phyloP scores from a whole-genome alignment of 2,113 vertebrate species.

The Octodon degus region DNA sequence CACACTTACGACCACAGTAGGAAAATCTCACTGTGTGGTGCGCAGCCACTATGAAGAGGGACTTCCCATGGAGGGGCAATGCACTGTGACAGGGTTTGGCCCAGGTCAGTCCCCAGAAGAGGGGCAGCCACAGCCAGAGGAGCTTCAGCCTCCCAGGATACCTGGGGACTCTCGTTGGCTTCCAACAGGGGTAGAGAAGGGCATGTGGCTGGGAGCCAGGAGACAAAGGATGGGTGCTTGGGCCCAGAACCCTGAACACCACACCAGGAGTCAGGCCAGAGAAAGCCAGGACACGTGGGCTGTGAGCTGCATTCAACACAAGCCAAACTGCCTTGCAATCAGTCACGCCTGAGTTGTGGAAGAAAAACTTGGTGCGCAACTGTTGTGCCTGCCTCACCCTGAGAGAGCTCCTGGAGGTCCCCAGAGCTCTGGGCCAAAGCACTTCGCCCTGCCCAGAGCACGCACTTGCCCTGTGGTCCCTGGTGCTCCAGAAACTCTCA shows the following conservation, averaged over 20 bases:
- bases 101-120: neutral
- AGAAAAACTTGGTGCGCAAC: neutral
- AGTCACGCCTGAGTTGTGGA: neutral
- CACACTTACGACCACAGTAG: no score
- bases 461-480: neutral
- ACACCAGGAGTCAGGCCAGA: neutral
- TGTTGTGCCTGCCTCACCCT: neutral
- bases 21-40: no score
- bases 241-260: neutral
- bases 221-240: neutral
- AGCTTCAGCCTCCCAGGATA: neutral
- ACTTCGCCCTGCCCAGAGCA: neutral
- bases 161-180: neutral
- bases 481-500: neutral
- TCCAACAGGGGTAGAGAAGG: neutral
- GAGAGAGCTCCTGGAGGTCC: neutral
- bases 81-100: neutral
- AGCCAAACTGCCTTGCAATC: neutral
- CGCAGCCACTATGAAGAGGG: neutral
- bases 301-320: neutral
- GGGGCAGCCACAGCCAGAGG: fast-evolving
- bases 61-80: neutral
- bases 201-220: neutral
- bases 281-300: neutral
- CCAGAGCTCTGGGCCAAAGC: neutral